Evolutionary conservation across 2,888 invertebrate species (phyloP), one percentile per base, ranked within the genome.

Genomic region (Drosophila niveifrons): DNA sequence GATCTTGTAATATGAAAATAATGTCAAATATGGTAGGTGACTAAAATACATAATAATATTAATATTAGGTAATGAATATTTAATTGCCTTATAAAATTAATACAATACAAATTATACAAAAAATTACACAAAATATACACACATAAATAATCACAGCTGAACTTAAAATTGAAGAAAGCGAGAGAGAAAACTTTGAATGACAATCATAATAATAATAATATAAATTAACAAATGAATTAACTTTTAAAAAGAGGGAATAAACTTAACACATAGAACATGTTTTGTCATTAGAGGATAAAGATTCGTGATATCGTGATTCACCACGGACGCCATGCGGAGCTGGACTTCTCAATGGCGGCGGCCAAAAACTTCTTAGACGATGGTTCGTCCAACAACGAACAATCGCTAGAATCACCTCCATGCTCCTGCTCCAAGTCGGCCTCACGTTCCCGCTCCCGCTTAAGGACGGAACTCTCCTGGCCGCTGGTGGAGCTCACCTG

Each of bases 241-340:
- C 53, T 57, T 61, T n/a, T 11, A 4, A 11, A 44, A 43, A 11
- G 23, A 23, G 11, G 10, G 8, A 29, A 41, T 59, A 81, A 89
- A 87, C 84, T 78, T 87, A 87, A 89, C 74, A 64, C 53, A 76
- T 13, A 56, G 55, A 46, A 44, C 8, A 58, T 41, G 15, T 39
- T 48, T 8, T 41, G 34, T 50, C 39, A 41, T 15, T 41, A 4
- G 39, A 39, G n/a, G n/a, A 10, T 29, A 4, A 11, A 18, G 18
- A 6, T 2, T 11, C 28, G 9, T 15, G 43, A 11, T 11, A 28
- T 39, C n/a, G 36, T 55, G 11, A 9, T 53, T 86, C 78, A 94
- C 94, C 94, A 94, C 1, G 94, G 94, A 61, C 94, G 92, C 94
- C 94, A 94, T 93, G 94, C 94, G 75, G 80, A 91, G 39, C 93